Percentiles rank a stretch among this genome's conserved stretches.
Evolutionary conservation across 1,140 invertebrate species (phyloP).

Genomic region (Ceratoteleas bidentatus): DNA sequence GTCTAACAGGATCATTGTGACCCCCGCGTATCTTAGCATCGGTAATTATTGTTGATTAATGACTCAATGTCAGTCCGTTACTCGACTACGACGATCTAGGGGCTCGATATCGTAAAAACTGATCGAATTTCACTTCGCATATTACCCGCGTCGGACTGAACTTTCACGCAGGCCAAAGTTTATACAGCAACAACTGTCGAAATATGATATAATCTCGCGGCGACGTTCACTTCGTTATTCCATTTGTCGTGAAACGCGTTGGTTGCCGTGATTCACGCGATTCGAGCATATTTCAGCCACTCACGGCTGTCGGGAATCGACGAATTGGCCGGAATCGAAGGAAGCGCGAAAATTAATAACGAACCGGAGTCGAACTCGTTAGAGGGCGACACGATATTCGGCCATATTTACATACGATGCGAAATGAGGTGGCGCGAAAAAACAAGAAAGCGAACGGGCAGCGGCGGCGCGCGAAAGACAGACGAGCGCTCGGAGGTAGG

Average conservation of each 20-base stretch:
- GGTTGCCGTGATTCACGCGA: background rate
- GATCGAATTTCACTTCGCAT: constrained; percentile 62
- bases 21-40: constrained; percentile 72
- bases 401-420: constrained; percentile 45
- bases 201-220: constrained; percentile 47
- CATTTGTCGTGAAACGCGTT: background rate
- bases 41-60: constrained; percentile 78
- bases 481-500: no score
- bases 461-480: constrained; percentile 25
- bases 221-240: constrained; percentile 21
- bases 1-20: constrained; percentile 63
- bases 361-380: constrained; percentile 12
- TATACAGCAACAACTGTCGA: constrained; percentile 44
- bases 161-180: constrained; percentile 57
- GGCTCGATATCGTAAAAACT: constrained; percentile 63
- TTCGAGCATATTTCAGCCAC: no score
- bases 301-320: no score
- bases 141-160: constrained; percentile 39
- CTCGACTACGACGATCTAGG: constrained; percentile 54
- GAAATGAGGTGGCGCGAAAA: constrained; percentile 56
- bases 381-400: constrained; percentile 37
- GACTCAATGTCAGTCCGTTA: constrained; percentile 68
- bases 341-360: constrained; percentile 5
- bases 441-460: constrained; percentile 32
- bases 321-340: background rate